Base-by-base conservation (phyloP, 2,113 vertebrate species). In the Poecilia latipinna region DNA sequence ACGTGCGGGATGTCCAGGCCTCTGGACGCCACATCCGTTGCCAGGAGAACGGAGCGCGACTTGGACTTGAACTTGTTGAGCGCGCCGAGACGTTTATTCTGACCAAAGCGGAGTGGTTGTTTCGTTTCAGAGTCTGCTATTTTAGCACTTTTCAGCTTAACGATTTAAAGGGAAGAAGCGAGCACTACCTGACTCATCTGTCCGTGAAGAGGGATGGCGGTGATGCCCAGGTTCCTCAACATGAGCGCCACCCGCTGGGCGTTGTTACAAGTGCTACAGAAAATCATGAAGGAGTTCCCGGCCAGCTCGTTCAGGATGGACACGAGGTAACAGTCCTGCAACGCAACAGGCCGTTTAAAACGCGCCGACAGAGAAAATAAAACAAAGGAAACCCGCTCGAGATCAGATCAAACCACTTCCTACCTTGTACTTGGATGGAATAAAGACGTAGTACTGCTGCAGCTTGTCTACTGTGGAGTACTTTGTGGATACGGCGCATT, bases 61-160 rank as follows among this genome's bases (percentile, higher is more conserved):
- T 99, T 99, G 12, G 97, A 96, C 87, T 99, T 99, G 90, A 99
- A 99, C 84, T 99, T 99, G 91, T 99, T 99, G 19, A 99, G 93
- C 3, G 98, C 92, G 17, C 98, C 98, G 0, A 99, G 91, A 37
- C 97, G 96, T 85, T 99, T 99, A 80, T 96, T 97, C 97, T 99
- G 78, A 77, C 0, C 8, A n/a, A 31, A 19, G 8, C 28, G 65
- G 12, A 12, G 32, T 51, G 4, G 74, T 57, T 8, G 8, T 17
- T 57, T 57, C 5, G 24, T 62, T 31, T 32, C 12, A 33, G 61
- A 7, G 22, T n/a, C 8, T 31, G 32, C 3, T 8, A 10, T 63
- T 33, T 63, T 22, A 22, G 2, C 2, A 11, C 3, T 35, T 39
- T 65, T 12, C 19, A 37, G 64, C 12, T 24, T 22, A 24, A 11